Evolutionary conservation across 2,113 vertebrate genomes (phyloP).

Genomic region (Podarcis raffonei): DNA sequence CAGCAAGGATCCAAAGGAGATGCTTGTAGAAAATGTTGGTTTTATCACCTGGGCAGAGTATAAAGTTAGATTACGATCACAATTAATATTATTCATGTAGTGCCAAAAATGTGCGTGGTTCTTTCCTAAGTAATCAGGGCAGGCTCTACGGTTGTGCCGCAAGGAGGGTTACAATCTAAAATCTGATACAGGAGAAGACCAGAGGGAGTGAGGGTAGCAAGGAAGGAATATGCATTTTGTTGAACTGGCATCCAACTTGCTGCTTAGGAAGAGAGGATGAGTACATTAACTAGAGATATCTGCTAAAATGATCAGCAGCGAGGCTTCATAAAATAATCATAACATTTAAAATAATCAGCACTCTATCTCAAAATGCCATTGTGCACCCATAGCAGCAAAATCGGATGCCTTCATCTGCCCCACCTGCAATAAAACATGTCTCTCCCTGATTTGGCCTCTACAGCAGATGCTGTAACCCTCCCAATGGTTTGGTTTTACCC

Average conservation of each 20-base stretch:
- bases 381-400: too few relatives aligned
- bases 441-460: too few relatives aligned
- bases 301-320: background rate
- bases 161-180: background rate
- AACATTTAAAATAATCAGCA: conserved; percentile 53
- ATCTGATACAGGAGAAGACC: background rate
- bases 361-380: conserved; percentile 32
- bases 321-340: background rate
- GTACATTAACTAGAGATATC: background rate
- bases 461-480: too few relatives aligned
- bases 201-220: background rate
- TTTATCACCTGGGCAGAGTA: background rate
- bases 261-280: background rate
- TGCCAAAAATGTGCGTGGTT: background rate
- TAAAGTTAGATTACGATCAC: background rate
- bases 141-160: background rate
- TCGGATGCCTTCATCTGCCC: too few relatives aligned
- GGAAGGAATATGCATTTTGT: background rate
- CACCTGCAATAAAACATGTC: too few relatives aligned
- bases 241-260: background rate
- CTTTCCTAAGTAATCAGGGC: background rate
- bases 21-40: background rate
- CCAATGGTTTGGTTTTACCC: too few relatives aligned
- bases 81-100: too few relatives aligned
- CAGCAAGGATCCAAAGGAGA: background rate